Evolutionary conservation across 2,888 invertebrate genomes (phyloP).

Genomic region (Parascotia fuliginaria): DNA sequence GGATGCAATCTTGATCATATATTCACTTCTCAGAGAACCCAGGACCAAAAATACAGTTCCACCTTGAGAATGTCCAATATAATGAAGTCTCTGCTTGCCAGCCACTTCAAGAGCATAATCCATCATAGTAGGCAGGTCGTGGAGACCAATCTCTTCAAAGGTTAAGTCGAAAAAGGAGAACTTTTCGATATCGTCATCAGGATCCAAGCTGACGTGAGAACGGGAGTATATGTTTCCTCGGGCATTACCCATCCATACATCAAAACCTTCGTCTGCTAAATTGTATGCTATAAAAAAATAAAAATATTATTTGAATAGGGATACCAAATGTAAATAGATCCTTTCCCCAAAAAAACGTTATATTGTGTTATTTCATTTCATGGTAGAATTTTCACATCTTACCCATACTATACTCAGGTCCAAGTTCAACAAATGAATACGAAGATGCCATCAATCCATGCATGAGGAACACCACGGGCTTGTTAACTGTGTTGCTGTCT

Average conservation of each 20-base stretch:
- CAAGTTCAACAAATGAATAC: constrained; percentile 45
- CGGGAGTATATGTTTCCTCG: constrained; percentile 91
- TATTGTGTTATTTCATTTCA: no score
- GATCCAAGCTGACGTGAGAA: constrained; percentile 76
- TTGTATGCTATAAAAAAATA: constrained; percentile 84
- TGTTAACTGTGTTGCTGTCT: constrained; percentile 21
- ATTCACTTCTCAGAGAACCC: constrained; percentile 60
- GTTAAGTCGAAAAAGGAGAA: constrained; percentile 67
- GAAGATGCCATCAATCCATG: constrained; percentile 60
- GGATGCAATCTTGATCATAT: constrained; percentile 63
- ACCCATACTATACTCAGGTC: constrained; percentile 57
- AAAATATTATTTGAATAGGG: no score
- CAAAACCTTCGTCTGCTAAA: constrained; percentile 88
- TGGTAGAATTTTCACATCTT: no score
- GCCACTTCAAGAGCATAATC: constrained; percentile 63
- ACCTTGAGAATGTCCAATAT: constrained; percentile 77
- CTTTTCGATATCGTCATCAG: constrained; percentile 51
- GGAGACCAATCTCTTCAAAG: constrained; percentile 69
- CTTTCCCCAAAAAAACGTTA: no score
- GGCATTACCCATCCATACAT: constrained; percentile 94
- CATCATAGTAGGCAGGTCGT: constrained; percentile 69
- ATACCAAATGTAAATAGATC: no score
- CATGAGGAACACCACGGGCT: constrained; percentile 64
- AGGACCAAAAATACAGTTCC: constrained; percentile 67
- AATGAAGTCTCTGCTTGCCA: constrained; percentile 59